Evolutionary conservation across 1,140 invertebrate species (phyloP).

Genomic region (Meteorus sp.): DNA sequence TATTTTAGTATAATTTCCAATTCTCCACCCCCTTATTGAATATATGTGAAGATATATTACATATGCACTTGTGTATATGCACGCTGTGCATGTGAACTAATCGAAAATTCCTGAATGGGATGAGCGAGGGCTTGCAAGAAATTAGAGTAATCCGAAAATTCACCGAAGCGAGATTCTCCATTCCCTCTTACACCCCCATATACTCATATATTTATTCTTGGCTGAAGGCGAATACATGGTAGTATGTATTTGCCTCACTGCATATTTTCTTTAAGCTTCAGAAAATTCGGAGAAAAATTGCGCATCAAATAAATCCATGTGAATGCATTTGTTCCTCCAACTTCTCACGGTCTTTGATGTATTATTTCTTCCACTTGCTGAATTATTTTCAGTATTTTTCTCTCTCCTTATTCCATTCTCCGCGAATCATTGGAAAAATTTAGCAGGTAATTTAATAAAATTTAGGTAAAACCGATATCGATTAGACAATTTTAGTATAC

Average conservation of each 20-base stretch:
- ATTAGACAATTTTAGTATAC: constrained; percentile 11
- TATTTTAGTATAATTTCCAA: too few species aligned
- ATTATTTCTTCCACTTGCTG: background rate
- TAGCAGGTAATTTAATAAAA: background rate
- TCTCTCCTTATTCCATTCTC: background rate
- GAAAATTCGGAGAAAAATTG: too few species aligned
- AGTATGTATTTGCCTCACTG: background rate
- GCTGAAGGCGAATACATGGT: background rate
- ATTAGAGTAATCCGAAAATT: constrained; percentile 31
- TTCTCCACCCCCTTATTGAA: too few species aligned
- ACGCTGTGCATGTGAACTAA: too few species aligned
- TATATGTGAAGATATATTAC: too few species aligned
- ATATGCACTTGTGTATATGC: too few species aligned
- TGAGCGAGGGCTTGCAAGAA: too few species aligned
- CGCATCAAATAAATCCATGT: too few species aligned
- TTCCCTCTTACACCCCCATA: too few species aligned
- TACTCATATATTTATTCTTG: constrained; percentile 2
- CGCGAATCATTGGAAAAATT: background rate
- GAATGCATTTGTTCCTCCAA: too few species aligned
- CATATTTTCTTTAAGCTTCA: too few species aligned
- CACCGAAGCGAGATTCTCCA: constrained; percentile 20
- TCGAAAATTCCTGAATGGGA: constrained; percentile 15
- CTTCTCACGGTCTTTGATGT: too few species aligned
- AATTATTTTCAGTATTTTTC: background rate
- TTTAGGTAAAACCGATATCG: constrained; percentile 18